Base-by-base conservation (phyloP, 1,140 invertebrate genomes). In the Procambarus virginalis region DNA sequence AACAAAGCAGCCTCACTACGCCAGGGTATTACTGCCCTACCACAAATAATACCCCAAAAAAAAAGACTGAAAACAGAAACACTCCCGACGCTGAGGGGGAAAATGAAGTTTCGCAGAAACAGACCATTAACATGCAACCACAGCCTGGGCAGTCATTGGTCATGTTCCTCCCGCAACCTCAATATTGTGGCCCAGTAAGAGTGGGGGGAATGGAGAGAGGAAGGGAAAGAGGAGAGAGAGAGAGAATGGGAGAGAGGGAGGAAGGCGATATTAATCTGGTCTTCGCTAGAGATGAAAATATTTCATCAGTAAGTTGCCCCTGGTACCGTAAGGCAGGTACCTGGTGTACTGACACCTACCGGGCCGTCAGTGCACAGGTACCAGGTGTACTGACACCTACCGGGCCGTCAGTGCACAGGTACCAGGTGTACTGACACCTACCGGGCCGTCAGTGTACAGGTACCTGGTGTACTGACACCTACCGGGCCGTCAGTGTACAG, bases 81-180 rank as follows among this genome's bases (percentile, higher is more conserved):
- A 8, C 1, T 17, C 17, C 5, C 10, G 12, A 17, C 10, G 5
- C 68, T 73, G 34, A 34, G 4, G 68, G 68, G 1, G n/a, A 73
- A 73, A 73, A 73, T 34, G 68, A 73, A 73, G n/a, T 34, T 73
- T 34, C 68, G 5, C 22, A 73, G 68, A 73, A 73, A 73, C n/a
- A 3, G 5, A 22, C 68, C 34, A 73, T 34, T 34, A 73, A 73
- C 68, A 73, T 73, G 68, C 68, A 73, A 73, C 68, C 68, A 22
- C 14, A n/a, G 68, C n/a, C 14, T 4, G n/a, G 68, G 22, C 22
- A 73, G 22, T n/a, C 68, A 73, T 22, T 34, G n/a, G 34, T 73
- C 68, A 73, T 3, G 45, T 68, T 73, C 68, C 17, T 20, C n/a
- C 10, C 14, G 6, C 68, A 22, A 34, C 68, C 68, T 34, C 22